These are phyloP conservation scores for Conger conger DNA, from an alignment of 2,113 vertebrate genomes.

Conservation along the genomic window DNA sequence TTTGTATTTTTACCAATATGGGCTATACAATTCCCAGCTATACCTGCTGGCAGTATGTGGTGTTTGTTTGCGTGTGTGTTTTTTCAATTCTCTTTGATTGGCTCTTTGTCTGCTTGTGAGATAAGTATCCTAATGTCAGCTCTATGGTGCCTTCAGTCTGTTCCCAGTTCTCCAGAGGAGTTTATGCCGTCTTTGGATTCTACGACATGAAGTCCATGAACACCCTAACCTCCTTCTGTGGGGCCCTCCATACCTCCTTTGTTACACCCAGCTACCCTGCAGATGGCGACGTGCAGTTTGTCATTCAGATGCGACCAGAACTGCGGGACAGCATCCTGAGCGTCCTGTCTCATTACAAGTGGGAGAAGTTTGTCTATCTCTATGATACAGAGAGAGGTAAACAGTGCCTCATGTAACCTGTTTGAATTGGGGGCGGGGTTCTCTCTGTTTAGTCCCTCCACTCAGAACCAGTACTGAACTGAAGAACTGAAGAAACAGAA, in stretches of 20 bases:
- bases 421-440: neutral
- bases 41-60: too few species aligned
- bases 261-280: constrained; percentile 95
- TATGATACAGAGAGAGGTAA: constrained; percentile 97
- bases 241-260: constrained; percentile 95
- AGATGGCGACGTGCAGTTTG: constrained; percentile 93
- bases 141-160: constrained; percentile 79
- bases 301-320: constrained; percentile 94
- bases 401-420: constrained; percentile 32
- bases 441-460: neutral
- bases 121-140: constrained; percentile 19
- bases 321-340: constrained; percentile 86
- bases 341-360: constrained; percentile 88
- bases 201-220: constrained; percentile 99
- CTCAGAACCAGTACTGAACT: neutral
- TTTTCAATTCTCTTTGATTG: too few species aligned
- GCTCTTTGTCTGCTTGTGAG: too few species aligned
- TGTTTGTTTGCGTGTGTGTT: too few species aligned
- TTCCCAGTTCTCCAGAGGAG: constrained; percentile 97
- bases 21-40: too few species aligned
- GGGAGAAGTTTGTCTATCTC: constrained; percentile 96
- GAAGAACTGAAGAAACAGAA: too few species aligned
- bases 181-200: constrained; percentile 98
- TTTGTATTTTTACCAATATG: too few species aligned
- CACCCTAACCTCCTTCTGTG: constrained; percentile 95